These are phyloP conservation scores for Cephalotes varians DNA, from an alignment of 2,888 invertebrate genomes.

Conservation along the genomic window DNA sequence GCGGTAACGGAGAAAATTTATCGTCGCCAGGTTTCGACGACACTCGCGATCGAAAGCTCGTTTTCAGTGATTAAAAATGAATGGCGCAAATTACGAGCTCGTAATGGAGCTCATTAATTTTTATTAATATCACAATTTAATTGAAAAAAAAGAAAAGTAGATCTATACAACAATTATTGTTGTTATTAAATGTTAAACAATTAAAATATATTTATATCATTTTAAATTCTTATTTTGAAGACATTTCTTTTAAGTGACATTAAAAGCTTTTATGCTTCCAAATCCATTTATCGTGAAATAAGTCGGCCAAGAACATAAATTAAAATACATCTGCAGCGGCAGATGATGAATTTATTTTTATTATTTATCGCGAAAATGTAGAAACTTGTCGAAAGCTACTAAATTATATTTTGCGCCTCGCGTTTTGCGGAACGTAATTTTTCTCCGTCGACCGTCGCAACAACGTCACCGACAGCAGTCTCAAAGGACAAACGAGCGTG, in stretches of 20 bases:
- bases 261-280: background rate
- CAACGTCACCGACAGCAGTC: constrained; percentile 48
- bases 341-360: background rate
- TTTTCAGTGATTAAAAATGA: constrained; percentile 16
- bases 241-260: background rate
- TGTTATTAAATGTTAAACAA: background rate
- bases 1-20: constrained; percentile 45
- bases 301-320: background rate
- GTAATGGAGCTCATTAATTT: background rate
- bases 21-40: constrained; percentile 2
- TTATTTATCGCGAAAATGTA: constrained; percentile 24
- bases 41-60: background rate
- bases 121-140: background rate
- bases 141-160: background rate
- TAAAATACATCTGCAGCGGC: background rate
- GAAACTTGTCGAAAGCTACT: constrained; percentile 11
- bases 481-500: constrained; percentile 54
- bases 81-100: background rate
- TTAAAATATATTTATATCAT: background rate
- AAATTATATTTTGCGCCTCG: constrained; percentile 29
- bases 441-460: constrained; percentile 43
- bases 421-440: constrained; percentile 36
- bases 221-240: background rate
- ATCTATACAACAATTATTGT: background rate
- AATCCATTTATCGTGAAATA: background rate